Base-by-base conservation (phyloP, 2,797 vertebrate genomes). In the Valencia hispanica region DNA sequence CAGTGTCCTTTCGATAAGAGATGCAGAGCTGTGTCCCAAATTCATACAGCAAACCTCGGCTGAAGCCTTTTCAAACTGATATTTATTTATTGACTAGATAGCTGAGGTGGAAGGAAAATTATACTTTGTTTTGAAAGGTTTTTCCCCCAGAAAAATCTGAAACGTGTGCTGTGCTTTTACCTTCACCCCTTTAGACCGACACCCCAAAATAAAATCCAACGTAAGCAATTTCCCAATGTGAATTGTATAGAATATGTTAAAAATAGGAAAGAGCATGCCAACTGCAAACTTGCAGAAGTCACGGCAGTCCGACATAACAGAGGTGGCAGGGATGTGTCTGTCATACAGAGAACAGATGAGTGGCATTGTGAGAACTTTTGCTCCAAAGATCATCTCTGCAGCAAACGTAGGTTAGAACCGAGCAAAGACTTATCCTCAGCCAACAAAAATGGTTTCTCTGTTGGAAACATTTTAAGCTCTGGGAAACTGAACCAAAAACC, bases 11-110 rank as follows among this genome's bases (percentile, higher is more conserved):
- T 72, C 5, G 36, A 69, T 1, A 66, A 75, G 57, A 86, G 75
- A 57, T 27, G 82, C 75, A 73, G 78, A 88, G 86, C 89, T 68
- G 81, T 61, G 88, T 88, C 89, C 90, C 73, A 74, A 69, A 22
- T 27, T 20, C n/a, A 63, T 4, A n/a, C 53, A 15, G 17, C 2
- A 55, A 8, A 55, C 11, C 1, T 10, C 9, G 69, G 20, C 50
- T 66, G 34, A 39, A 17, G 32, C 34, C 50, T 39, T 34, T 36
- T 5, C 20, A 15, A 14, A 34, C 17, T 32, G 45, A 4, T 39
- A n/a, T 25, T 1, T 53, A 7, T 25, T 51, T n/a, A 27, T 20
- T 12, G 45, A 5, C 27, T 34, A 30, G 6, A 20, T 32, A 34
- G 7, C 65, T 6, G 32, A 34, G 1, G 32, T 15, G 32, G 39